Conservation (phyloP, 2,888 invertebrate species). For the Apeira syringaria region DNA sequence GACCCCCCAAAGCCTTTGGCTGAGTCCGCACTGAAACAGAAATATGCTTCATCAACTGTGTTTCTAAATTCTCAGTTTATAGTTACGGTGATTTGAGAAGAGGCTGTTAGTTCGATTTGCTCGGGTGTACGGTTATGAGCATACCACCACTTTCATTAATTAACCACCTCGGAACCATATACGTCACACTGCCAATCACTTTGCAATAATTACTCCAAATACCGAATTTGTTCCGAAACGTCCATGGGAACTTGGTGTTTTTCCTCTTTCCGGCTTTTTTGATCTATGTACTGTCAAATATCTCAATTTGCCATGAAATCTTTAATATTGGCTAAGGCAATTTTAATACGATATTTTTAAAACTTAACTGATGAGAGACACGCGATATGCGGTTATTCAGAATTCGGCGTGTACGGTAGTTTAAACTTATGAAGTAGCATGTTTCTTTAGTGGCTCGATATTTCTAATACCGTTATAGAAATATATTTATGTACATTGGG, state of each 20-base stretch:
- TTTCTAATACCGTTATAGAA: constrained; percentile 2
- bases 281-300: constrained; percentile 47
- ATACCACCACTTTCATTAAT: constrained; percentile 15
- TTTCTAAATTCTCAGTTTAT: constrained; percentile 3
- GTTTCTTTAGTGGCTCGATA: constrained; percentile 3
- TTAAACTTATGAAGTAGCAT: constrained; percentile 11
- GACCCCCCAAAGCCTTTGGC: too few species aligned
- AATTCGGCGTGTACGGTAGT: constrained; percentile 16
- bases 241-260: constrained; percentile 27
- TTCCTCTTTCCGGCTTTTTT: constrained; percentile 17
- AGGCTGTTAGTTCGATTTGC: constrained; percentile 9
- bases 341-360: constrained; percentile 35
- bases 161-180: constrained; percentile 5
- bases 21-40: too few species aligned
- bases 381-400: constrained; percentile 27
- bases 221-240: constrained; percentile 23
- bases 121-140: constrained; percentile 10
- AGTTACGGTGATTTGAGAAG: constrained; percentile 3
- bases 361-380: constrained; percentile 29
- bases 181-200: constrained; percentile 16
- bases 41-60: not conserved
- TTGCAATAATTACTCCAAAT: constrained; percentile 29
- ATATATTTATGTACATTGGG: too few species aligned
- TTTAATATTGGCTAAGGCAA: constrained; percentile 51
- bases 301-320: constrained; percentile 51